phyloP scores from a whole-genome alignment of 2,797 vertebrate species.

The Lates japonicus region DNA sequence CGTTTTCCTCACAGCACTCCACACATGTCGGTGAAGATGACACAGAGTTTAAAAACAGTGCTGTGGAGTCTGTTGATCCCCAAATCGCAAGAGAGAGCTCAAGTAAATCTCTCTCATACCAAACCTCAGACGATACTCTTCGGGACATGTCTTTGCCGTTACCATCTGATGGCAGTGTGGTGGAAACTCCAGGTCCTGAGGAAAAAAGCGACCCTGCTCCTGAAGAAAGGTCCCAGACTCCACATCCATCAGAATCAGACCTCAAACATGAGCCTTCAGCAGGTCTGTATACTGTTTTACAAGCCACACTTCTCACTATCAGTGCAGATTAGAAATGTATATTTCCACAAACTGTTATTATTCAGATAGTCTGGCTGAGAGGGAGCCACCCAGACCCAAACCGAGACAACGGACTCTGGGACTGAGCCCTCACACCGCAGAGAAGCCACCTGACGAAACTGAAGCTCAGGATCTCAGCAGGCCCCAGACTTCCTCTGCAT shows the following conservation, averaged over 20 bases:
- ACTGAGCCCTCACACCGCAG: slow-evolving; percentile 55
- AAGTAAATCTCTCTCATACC: slow-evolving; percentile 56
- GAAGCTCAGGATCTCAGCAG: slow-evolving; percentile 65
- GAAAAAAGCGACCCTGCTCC: slow-evolving; percentile 6
- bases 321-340: background rate
- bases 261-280: slow-evolving; percentile 34
- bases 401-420: slow-evolving; percentile 84
- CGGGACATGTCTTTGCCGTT: slow-evolving; percentile 61
- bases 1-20: slow-evolving; percentile 47
- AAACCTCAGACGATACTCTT: slow-evolving; percentile 67
- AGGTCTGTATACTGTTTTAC: slow-evolving; percentile 62
- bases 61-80: slow-evolving; percentile 28
- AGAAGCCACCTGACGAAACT: slow-evolving; percentile 66
- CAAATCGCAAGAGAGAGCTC: slow-evolving; percentile 40
- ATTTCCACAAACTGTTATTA: slow-evolving; percentile 18
- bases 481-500: slow-evolving; percentile 71
- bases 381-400: slow-evolving; percentile 82
- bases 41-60: slow-evolving; percentile 29
- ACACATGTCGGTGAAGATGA: slow-evolving; percentile 45
- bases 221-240: slow-evolving; percentile 66
- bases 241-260: slow-evolving; percentile 70
- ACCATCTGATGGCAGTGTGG: slow-evolving; percentile 56
- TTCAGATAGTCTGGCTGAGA: slow-evolving; percentile 64
- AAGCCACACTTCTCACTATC: background rate
- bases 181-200: slow-evolving; percentile 55